These are phyloP conservation scores for Aleiodes testaceus DNA, from an alignment of 2,888 invertebrate genomes.

Conservation along the genomic window DNA sequence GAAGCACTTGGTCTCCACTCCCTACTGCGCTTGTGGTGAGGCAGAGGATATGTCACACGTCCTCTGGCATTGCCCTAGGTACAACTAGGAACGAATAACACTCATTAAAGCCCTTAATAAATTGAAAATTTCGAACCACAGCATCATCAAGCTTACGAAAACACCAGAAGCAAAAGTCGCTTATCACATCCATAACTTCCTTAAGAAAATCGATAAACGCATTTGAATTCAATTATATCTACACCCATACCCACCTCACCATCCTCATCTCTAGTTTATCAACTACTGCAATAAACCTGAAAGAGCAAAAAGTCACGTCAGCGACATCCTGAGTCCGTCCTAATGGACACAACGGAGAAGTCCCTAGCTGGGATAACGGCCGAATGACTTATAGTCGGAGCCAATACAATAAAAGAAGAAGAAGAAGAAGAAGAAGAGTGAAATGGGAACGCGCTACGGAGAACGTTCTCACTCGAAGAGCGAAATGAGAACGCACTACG, in stretches of 20 bases:
- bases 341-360: not conserved
- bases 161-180: not conserved
- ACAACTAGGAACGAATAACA: not conserved
- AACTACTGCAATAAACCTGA: too few relatives aligned
- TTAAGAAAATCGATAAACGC: not conserved
- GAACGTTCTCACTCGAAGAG: too few relatives aligned
- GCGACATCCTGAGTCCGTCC: too few relatives aligned
- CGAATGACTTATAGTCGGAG: not conserved
- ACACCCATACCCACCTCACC: not conserved
- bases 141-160: not conserved
- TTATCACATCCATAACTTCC: not conserved
- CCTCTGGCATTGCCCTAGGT: not conserved
- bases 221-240: not conserved
- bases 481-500: too few relatives aligned
- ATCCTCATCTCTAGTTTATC: not conserved
- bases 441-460: too few relatives aligned
- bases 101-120: slow-evolving; percentile 1
- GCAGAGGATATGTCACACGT: not conserved
- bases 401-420: not conserved
- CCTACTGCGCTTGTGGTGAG: not conserved
- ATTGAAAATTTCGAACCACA: not conserved
- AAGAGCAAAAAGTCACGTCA: too few relatives aligned
- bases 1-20: not conserved
- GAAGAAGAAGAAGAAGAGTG: too few relatives aligned
- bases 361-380: slow-evolving; percentile 4